phyloP scores from a whole-genome alignment of 2,797 vertebrate species.

The Brachyalestes nurse region DNA sequence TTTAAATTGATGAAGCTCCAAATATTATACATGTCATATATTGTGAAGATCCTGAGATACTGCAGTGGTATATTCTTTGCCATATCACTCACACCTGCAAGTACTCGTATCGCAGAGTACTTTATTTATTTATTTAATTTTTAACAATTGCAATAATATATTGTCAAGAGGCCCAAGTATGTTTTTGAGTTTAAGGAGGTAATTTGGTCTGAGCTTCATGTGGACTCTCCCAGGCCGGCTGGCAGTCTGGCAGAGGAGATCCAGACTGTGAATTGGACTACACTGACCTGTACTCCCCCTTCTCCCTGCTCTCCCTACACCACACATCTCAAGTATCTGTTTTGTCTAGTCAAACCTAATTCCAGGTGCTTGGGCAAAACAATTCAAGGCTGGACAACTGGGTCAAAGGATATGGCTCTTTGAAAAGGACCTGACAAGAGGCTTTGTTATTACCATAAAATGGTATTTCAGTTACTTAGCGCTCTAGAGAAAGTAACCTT shows the following conservation, averaged over 20 bases:
- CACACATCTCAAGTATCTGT: slow-evolving; percentile 85
- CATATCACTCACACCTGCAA: too few species aligned
- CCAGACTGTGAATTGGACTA: slow-evolving; percentile 72
- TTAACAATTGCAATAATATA: too few species aligned
- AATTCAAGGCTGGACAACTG: slow-evolving; percentile 81
- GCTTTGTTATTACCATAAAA: slow-evolving; percentile 83
- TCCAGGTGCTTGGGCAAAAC: slow-evolving; percentile 81
- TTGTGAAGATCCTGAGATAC: too few species aligned
- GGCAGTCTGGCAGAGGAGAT: slow-evolving; percentile 69
- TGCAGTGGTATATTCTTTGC: too few species aligned
- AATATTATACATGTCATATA: too few species aligned
- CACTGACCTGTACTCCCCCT: slow-evolving; percentile 68
- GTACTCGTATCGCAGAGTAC: too few species aligned
- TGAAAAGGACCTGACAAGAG: slow-evolving; percentile 81
- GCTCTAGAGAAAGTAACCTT: slow-evolving; percentile 77
- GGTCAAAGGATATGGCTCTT: slow-evolving; percentile 88
- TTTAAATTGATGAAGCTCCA: too few species aligned
- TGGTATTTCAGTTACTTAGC: slow-evolving; percentile 76
- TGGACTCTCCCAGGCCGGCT: slow-evolving; percentile 68
- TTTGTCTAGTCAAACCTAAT: slow-evolving; percentile 88
- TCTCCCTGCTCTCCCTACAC: slow-evolving; percentile 74
- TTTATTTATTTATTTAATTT: too few species aligned
- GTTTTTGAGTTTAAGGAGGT: not conserved
- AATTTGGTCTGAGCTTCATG: not conserved
- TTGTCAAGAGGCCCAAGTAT: not conserved